phyloP scores from a whole-genome alignment of 2,888 invertebrate species.

The Vesta saturnalis region DNA sequence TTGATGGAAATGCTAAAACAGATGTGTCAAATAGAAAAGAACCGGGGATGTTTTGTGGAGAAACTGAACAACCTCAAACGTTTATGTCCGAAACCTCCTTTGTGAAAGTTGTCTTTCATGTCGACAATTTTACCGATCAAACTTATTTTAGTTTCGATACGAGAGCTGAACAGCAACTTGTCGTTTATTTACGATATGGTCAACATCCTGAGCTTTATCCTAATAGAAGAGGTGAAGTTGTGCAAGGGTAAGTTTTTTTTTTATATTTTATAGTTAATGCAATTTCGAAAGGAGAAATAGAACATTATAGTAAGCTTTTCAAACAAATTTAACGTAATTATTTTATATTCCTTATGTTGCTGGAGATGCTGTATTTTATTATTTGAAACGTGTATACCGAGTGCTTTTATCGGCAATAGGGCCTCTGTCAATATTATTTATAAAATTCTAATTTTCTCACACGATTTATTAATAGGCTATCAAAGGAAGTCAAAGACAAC shows the following conservation, averaged over 20 bases:
- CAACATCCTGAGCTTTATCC: slow-evolving; percentile 94
- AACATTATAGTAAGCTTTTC: no score
- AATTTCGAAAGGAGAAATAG: no score
- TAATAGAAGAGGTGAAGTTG: slow-evolving; percentile 87
- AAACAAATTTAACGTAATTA: no score
- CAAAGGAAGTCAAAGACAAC: no score
- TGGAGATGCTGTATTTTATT: no score
- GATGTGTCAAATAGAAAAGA: slow-evolving; percentile 89
- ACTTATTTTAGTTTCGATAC: slow-evolving; percentile 88
- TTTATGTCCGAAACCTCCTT: slow-evolving; percentile 95
- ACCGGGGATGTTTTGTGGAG: slow-evolving; percentile 91
- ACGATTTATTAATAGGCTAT: no score
- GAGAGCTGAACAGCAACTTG: slow-evolving; percentile 90
- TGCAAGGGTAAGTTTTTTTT: slow-evolving; percentile 77
- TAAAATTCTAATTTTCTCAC: no score
- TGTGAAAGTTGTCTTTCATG: slow-evolving; percentile 90
- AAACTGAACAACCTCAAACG: slow-evolving; percentile 92
- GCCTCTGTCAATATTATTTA: no score
- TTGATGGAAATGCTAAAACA: slow-evolving; percentile 90
- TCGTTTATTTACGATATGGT: slow-evolving; percentile 90
- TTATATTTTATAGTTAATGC: not conserved
- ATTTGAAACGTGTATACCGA: no score
- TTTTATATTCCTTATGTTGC: no score
- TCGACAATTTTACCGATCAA: slow-evolving; percentile 93
- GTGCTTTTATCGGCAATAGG: no score